A percentile compares a stretch with the other conserved stretches of the same genome.
These are phyloP conservation scores for Troides helena DNA, from an alignment of 2,888 invertebrate species.

Conservation along the genomic window DNA sequence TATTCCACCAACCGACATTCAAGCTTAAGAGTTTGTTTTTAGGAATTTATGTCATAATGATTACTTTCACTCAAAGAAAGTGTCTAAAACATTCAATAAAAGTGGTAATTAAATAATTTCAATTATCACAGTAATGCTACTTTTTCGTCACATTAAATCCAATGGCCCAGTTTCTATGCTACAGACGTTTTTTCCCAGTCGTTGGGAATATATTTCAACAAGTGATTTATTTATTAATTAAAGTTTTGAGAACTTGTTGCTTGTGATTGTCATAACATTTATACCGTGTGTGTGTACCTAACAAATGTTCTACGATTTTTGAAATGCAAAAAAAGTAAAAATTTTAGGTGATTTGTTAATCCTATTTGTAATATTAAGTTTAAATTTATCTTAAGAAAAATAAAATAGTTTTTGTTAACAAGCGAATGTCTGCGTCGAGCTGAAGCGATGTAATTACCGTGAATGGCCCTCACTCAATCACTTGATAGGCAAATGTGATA, in stretches of 20 bases:
- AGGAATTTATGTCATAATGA: slow-evolving; percentile 6
- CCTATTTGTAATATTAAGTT: neutral
- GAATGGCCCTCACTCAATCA: slow-evolving; percentile 18
- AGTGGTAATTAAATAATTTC: neutral
- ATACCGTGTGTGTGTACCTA: too few species aligned
- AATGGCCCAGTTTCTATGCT: too few species aligned
- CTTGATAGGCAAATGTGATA: slow-evolving; percentile 16
- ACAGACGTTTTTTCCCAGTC: too few species aligned
- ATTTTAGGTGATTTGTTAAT: too few species aligned
- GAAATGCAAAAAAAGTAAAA: too few species aligned
- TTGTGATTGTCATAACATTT: too few species aligned
- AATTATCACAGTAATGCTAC: neutral
- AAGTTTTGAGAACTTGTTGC: too few species aligned
- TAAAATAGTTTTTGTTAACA: neutral
- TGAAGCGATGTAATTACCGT: slow-evolving; percentile 19
- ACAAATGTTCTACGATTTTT: too few species aligned
- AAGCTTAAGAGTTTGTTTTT: slow-evolving; percentile 17
- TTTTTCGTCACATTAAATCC: neutral
- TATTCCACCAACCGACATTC: slow-evolving; percentile 32
- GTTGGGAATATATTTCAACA: too few species aligned
- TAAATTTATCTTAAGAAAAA: neutral
- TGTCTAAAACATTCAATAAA: neutral
- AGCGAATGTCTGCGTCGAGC: neutral
- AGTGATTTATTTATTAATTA: too few species aligned
- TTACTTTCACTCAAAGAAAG: neutral